These are phyloP conservation scores for Bombyx mori DNA, from an alignment of 1,140 invertebrate genomes.

Conservation along the genomic window DNA sequence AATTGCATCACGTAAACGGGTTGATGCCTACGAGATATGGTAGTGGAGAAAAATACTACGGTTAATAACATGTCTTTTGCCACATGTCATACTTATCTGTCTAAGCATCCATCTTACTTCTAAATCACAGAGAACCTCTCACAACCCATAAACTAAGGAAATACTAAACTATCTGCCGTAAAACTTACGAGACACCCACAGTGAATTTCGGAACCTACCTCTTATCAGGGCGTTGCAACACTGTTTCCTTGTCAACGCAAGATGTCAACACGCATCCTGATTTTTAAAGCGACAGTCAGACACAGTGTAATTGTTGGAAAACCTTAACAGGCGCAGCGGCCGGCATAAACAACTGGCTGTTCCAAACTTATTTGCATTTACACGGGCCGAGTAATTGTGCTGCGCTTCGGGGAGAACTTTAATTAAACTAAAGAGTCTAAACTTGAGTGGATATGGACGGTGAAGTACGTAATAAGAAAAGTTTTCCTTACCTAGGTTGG, in stretches of 20 bases:
- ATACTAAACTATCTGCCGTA: constrained; percentile 24
- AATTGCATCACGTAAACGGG: too few relatives aligned
- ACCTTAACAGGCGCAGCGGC: constrained; percentile 29
- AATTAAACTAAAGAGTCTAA: constrained; percentile 63
- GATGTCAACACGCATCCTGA: too few relatives aligned
- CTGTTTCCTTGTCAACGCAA: too few relatives aligned
- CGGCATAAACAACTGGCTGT: constrained; percentile 51
- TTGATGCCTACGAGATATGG: too few relatives aligned
- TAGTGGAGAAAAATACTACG: too few relatives aligned
- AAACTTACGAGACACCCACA: constrained; percentile 33
- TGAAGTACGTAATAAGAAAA: constrained; percentile 50
- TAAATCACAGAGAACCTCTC: neutral
- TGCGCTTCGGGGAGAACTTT: constrained; percentile 64
- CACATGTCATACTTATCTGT: neutral
- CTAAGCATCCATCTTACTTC: neutral
- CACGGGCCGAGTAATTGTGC: constrained; percentile 66
- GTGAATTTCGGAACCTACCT: constrained; percentile 19
- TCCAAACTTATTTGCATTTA: constrained; percentile 68
- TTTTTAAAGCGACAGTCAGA: neutral
- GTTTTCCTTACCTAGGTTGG: constrained; percentile 17
- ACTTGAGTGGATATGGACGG: constrained; percentile 47
- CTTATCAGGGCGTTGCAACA: too few relatives aligned
- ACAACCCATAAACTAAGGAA: neutral
- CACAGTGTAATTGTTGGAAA: constrained; percentile 31
- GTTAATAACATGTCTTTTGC: too few relatives aligned